Evolutionary conservation across 2,113 vertebrate species (phyloP), one percentile per base, ranked within the genome.

Genomic region (Larimichthys crocea): DNA sequence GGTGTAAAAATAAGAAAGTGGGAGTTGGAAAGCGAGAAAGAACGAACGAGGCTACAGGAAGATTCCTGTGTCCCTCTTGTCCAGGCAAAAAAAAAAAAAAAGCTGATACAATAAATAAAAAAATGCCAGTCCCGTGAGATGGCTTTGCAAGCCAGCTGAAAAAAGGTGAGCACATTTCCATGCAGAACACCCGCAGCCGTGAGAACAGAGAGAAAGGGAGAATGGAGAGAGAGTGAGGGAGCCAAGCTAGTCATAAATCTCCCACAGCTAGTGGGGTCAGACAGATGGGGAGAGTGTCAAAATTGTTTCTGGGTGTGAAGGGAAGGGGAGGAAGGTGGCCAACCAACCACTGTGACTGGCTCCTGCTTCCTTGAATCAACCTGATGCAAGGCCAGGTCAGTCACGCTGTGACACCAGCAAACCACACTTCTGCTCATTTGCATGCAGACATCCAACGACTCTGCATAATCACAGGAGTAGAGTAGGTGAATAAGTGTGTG

Each of bases 221-320:
- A 63, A 63, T 3, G 57, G 49, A 78, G 72, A 74, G 26, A 26
- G 26, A 79, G 82, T 20, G 74, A 76, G 67, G 40, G 65, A 79
- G 86, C 79, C 68, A 10, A 12, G 86, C 75, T 59, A 86, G 70
- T 91, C 91, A 90, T 92, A 91, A 92, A 92, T 92, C 91, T 92
- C 89, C 85, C 74, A 86, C 79, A 87, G 89, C 85, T 85, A 65
- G 62, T 83, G 65, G 89, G 88, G 91, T 92, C 90, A 92, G 87
- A 78, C 84, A 70, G 70, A 83, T 19, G 57, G 81, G 57, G 64
- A 88, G 62, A 83, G 89, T 89, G 92, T 92, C 91, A 86, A 88
- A 91, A 92, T 88, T 83, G 93, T 91, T 90, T 86, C 86, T 68
- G 61, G 53, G 83, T 81, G 87, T 88, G 88, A 88, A 80, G 50